phyloP scores from a whole-genome alignment of 2,797 vertebrate species.

The Pelobates cultripes region DNA sequence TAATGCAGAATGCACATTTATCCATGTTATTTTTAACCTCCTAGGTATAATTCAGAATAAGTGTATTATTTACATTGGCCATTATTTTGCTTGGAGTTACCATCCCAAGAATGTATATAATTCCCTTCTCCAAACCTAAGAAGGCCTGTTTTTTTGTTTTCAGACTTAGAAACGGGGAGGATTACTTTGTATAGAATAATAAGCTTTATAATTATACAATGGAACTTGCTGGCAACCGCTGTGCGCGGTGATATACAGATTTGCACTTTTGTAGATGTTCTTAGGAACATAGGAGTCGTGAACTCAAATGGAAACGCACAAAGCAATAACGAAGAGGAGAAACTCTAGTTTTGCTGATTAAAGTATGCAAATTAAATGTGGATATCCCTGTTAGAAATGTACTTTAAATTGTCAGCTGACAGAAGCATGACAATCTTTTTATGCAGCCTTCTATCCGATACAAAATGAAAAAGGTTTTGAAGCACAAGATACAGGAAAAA shows the following conservation, averaged over 20 bases:
- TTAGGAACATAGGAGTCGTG: background rate
- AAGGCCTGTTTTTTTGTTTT: too few relatives aligned
- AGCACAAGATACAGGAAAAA: background rate
- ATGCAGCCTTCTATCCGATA: background rate
- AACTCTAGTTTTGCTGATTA: background rate
- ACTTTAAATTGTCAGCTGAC: constrained; percentile 17
- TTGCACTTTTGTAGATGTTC: background rate
- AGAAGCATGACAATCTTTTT: background rate
- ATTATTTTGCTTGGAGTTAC: too few relatives aligned
- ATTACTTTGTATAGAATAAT: background rate
- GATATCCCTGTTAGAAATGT: background rate
- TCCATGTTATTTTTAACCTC: constrained; percentile 3
- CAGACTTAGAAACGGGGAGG: too few relatives aligned
- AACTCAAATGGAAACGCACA: background rate
- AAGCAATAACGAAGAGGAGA: background rate
- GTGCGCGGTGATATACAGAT: background rate
- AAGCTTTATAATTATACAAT: background rate
- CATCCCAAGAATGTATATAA: too few relatives aligned
- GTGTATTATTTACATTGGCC: too few relatives aligned
- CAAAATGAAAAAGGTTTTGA: background rate
- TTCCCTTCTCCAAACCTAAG: background rate
- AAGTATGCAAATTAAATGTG: background rate
- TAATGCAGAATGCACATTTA: constrained; percentile 5
- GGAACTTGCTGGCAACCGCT: background rate
- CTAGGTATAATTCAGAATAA: too few relatives aligned